These are phyloP conservation scores for Chironomus riparius DNA, from an alignment of 2,888 invertebrate genomes.

Conservation along the genomic window DNA sequence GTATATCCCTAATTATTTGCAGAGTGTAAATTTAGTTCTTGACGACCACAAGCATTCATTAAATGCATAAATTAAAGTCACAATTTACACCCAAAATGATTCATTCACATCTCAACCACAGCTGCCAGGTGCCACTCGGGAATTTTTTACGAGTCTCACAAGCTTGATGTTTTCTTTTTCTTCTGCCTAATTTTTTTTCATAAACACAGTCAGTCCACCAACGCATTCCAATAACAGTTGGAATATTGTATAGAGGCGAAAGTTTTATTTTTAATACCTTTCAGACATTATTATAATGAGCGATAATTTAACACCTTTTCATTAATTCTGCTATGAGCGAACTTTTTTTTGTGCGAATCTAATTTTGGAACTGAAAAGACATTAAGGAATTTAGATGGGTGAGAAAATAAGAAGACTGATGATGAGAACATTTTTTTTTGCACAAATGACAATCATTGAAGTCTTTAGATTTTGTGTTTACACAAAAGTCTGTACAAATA, in stretches of 20 bases:
- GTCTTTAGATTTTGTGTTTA: not conserved
- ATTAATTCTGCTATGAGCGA: not conserved
- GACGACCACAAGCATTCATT: too few relatives aligned
- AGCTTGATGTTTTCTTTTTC: too few relatives aligned
- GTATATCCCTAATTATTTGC: too few relatives aligned
- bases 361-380: too few relatives aligned
- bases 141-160: too few relatives aligned
- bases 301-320: not conserved
- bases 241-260: not conserved
- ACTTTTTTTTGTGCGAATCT: not conserved
- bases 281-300: not conserved
- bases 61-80: too few relatives aligned
- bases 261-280: not conserved
- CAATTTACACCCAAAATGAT: too few relatives aligned
- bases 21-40: too few relatives aligned
- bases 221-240: not conserved
- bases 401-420: too few relatives aligned
- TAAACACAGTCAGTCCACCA: not conserved
- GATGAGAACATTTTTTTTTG: not conserved
- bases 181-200: not conserved
- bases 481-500: constrained; percentile 2
- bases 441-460: not conserved
- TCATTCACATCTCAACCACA: too few relatives aligned
- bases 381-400: too few relatives aligned
- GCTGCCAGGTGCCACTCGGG: too few relatives aligned